Base-by-base conservation (phyloP, 2,797 vertebrate genomes). In the Myoxocephalus aenaeus region DNA sequence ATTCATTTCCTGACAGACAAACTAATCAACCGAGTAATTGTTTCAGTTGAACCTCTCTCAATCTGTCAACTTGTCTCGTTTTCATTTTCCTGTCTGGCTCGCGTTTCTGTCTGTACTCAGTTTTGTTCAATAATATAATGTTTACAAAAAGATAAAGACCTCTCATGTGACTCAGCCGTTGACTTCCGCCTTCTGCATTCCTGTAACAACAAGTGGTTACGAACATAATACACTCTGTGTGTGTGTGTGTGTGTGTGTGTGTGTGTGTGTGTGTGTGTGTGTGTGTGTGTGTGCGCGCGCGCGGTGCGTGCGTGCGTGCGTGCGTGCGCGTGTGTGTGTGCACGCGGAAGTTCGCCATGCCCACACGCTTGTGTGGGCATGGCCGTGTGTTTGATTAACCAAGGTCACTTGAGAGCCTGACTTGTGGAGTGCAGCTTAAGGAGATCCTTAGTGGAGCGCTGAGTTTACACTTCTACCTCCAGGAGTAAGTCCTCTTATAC, bases 151-250 rank as follows among this genome's bases (percentile, higher is more conserved):
- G 89, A 90, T 93, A 91, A 91, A 92, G 86, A 44, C 29, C 44
- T 74, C 65, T 93, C 91, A 93, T 90, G 86, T 93, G 92, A 92
- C 82, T 65, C 71, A 59, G 64, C 81, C 65, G 68, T 89, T 84
- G 76, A 89, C 89, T 90, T 85, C 85, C 78, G 14, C 77, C 74
- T 81, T 93, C 90, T 83, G 77, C 90, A 93, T 93, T 93, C 91
- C 88, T 89, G 34, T 82, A 40, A 75, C 75, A 86, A 71, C 79
- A 76, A 90, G 86, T 77, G 77, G 68, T 77, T 70, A 25, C 12
- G 2, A 73, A 75, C 81, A 66, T 67, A 79, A 85, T 56, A 56
- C 68, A 50, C 25, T 10, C 18, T 58, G 56, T 34, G 56, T 20
- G 56, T 34, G 56, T 34, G 56, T 11, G 56, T 58, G 29, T 68